Conservation (phyloP, 2,797 vertebrate genomes). For the Leuciscus waleckii region DNA sequence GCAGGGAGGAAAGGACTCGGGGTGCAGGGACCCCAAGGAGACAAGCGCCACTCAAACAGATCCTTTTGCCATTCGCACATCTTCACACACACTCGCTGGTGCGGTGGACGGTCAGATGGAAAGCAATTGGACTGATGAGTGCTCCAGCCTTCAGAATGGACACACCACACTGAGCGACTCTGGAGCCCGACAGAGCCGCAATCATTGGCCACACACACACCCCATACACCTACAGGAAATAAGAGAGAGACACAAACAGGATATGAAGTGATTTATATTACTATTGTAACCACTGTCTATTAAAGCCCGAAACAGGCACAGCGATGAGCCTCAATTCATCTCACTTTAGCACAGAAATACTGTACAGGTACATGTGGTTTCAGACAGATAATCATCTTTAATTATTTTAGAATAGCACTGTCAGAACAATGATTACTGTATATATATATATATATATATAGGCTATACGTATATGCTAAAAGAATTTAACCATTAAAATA, state of each 20-base stretch:
- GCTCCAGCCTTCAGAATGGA: constrained; percentile 84
- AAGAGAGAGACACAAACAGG: constrained; percentile 14
- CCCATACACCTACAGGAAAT: constrained; percentile 80
- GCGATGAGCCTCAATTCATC: constrained; percentile 1
- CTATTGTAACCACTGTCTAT: background rate
- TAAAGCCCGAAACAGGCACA: background rate
- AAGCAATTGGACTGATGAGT: constrained; percentile 80
- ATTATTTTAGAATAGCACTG: background rate
- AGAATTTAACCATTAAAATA: background rate
- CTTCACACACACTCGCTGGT: constrained; percentile 81
- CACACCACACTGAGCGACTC: constrained; percentile 82
- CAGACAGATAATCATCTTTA: background rate
- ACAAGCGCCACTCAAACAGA: constrained; percentile 83
- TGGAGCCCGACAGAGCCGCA: constrained; percentile 81
- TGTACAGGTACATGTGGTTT: background rate
- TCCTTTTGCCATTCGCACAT: constrained; percentile 86
- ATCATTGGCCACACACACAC: constrained; percentile 79
- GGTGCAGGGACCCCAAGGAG: constrained; percentile 79
- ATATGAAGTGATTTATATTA: background rate
- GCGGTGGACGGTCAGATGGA: constrained; percentile 74
- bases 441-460: too few species aligned
- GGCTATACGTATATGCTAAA: too few species aligned
- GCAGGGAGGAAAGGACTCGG: constrained; percentile 56
- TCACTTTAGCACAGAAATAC: background rate
- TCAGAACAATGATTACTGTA: background rate